Evolutionary conservation across 2,888 invertebrate species (phyloP).

Genomic region (Strigamia transsilvanica): DNA sequence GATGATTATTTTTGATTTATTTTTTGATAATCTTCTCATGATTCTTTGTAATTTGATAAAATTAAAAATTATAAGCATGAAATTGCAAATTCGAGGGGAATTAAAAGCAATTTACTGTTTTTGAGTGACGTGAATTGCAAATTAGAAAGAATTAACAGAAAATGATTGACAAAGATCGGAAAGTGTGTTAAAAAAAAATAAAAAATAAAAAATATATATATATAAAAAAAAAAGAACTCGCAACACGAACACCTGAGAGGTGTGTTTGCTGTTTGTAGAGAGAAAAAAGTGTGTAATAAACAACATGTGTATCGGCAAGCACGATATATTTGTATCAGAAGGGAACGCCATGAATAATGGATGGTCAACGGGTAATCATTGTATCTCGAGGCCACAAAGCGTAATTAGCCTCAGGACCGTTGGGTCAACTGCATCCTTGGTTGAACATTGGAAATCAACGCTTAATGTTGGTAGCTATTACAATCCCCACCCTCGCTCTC

Average conservation of each 20-base stretch:
- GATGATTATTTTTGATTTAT: too few species aligned
- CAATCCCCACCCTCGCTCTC: not conserved
- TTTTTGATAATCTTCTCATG: too few species aligned
- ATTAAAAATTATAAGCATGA: too few species aligned
- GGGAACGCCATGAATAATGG: conserved; percentile 43
- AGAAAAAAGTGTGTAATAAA: conserved; percentile 24
- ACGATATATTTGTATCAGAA: conserved; percentile 36
- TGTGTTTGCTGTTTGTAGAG: conserved; percentile 8
- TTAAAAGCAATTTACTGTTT: not conserved
- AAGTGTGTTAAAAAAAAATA: too few species aligned
- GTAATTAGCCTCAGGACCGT: conserved; percentile 39
- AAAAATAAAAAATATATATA: too few species aligned
- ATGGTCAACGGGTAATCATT: conserved; percentile 46
- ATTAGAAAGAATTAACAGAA: not conserved
- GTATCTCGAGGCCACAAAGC: conserved; percentile 18
- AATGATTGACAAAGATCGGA: conserved; percentile 14
- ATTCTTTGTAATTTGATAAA: too few species aligned
- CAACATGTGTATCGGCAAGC: conserved; percentile 11
- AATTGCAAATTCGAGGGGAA: not conserved
- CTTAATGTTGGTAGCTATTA: conserved; percentile 40
- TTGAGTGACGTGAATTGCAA: not conserved
- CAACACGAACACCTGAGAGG: conserved; percentile 17
- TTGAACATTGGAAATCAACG: conserved; percentile 48
- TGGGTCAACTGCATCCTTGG: conserved; percentile 47
- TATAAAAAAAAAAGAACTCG: not conserved